Conservation (phyloP, 2,888 invertebrate species). For the Deroplatys truncata region DNA sequence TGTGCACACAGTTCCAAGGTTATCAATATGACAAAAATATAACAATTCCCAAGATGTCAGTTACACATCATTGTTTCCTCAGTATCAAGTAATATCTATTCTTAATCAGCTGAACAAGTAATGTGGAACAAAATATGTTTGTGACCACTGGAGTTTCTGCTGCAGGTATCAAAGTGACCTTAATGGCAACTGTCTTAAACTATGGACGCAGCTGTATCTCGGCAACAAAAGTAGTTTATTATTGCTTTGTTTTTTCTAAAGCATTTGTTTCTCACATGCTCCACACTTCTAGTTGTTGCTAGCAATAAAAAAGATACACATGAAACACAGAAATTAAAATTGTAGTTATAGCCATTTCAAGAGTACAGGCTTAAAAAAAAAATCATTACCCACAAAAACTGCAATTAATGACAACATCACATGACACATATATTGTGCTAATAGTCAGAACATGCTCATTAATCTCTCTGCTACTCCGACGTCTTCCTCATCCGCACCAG, state of each 20-base stretch:
- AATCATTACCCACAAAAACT: neutral
- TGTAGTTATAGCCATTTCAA: neutral
- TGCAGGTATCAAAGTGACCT: neutral
- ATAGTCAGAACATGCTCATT: neutral
- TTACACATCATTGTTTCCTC: no score
- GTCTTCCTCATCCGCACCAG: neutral
- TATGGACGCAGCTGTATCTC: neutral
- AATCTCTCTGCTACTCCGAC: neutral
- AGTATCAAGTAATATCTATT: no score
- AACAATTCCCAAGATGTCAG: no score
- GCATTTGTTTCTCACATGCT: neutral
- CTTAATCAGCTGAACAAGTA: no score
- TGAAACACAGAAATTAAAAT: neutral
- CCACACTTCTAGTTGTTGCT: neutral
- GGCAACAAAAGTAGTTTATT: neutral
- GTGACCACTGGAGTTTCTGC: no score
- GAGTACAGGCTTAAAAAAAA: neutral
- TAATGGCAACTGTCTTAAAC: neutral
- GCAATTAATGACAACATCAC: neutral
- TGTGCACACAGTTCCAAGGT: no score
- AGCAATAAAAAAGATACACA: neutral
- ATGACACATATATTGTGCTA: neutral
- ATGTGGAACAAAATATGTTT: no score
- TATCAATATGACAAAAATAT: no score
- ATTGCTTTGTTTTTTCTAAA: neutral